Evolutionary conservation across 2,113 vertebrate genomes (phyloP).

Genomic region (Perccottus glenii): DNA sequence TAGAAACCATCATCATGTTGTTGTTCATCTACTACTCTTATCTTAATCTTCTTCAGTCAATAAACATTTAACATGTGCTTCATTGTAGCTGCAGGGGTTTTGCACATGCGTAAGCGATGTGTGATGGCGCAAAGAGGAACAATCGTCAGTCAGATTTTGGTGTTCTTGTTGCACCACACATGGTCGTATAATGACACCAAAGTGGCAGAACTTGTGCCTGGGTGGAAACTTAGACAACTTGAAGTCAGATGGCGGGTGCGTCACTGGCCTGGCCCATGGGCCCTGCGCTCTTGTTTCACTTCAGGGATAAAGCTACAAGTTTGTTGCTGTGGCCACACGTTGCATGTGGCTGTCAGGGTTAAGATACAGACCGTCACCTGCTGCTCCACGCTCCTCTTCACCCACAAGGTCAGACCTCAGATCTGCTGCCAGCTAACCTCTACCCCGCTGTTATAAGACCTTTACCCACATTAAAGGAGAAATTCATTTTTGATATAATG

Average conservation of each 20-base stretch:
- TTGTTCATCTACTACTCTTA: neutral
- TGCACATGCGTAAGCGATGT: neutral
- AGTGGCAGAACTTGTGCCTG: slow-evolving; percentile 60
- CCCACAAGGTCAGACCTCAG: neutral
- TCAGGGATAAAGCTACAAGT: slow-evolving; percentile 18
- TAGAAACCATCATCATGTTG: neutral
- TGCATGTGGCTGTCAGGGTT: slow-evolving; percentile 19
- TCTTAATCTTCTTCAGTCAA: neutral
- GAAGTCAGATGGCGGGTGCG: slow-evolving; percentile 39
- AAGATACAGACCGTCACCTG: neutral
- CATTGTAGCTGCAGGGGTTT: neutral
- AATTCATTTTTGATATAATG: neutral
- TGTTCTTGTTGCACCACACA: slow-evolving; percentile 12
- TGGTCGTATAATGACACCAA: slow-evolving; percentile 40
- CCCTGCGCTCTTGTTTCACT: slow-evolving; percentile 48
- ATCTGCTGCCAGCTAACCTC: neutral
- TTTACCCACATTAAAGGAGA: neutral
- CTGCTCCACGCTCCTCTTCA: neutral
- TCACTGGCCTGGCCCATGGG: slow-evolving; percentile 35
- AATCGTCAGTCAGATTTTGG: slow-evolving; percentile 21
- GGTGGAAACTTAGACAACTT: slow-evolving; percentile 55
- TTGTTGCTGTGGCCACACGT: slow-evolving; percentile 25
- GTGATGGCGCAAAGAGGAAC: slow-evolving; percentile 9
- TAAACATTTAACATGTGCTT: neutral
- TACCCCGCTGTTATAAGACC: neutral